A percentile compares a stretch with the other conserved stretches of the same genome.
phyloP scores from a whole-genome alignment of 2,113 vertebrate genomes.

The Motacilla tschutschensis region DNA sequence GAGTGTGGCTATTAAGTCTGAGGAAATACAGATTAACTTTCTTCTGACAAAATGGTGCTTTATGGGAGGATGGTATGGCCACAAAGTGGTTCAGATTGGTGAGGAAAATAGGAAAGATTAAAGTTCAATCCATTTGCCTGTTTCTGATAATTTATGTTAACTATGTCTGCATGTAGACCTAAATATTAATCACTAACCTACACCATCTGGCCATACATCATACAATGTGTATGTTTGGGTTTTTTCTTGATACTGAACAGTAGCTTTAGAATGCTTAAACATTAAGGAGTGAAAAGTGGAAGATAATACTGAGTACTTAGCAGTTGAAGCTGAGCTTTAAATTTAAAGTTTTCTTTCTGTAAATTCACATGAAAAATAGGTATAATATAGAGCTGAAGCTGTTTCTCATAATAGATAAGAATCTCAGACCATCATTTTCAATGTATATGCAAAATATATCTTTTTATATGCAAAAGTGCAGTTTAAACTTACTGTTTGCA shows the following conservation, averaged over 20 bases:
- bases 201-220: slow-evolving; percentile 24
- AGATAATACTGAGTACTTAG: not conserved
- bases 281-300: not conserved
- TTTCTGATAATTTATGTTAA: slow-evolving; percentile 39
- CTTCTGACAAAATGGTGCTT: slow-evolving; percentile 3
- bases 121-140: slow-evolving; percentile 15
- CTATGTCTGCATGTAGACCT: not conserved
- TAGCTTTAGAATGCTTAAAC: not conserved
- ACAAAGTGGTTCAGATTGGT: not conserved
- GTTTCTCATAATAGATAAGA: not conserved
- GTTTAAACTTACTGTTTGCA: not conserved
- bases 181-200: slow-evolving; percentile 38
- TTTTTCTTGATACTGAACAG: not conserved
- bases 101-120: slow-evolving; percentile 1
- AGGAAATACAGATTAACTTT: slow-evolving; percentile 36
- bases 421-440: not conserved
- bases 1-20: slow-evolving; percentile 26
- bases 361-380: not conserved
- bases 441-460: not conserved
- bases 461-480: not conserved
- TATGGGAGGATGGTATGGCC: not conserved
- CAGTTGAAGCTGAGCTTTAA: not conserved
- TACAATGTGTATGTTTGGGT: not conserved
- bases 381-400: not conserved
- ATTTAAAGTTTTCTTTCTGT: not conserved